Base-by-base conservation (phyloP, 2,797 vertebrate species). In the Micromesistius poutassou region DNA sequence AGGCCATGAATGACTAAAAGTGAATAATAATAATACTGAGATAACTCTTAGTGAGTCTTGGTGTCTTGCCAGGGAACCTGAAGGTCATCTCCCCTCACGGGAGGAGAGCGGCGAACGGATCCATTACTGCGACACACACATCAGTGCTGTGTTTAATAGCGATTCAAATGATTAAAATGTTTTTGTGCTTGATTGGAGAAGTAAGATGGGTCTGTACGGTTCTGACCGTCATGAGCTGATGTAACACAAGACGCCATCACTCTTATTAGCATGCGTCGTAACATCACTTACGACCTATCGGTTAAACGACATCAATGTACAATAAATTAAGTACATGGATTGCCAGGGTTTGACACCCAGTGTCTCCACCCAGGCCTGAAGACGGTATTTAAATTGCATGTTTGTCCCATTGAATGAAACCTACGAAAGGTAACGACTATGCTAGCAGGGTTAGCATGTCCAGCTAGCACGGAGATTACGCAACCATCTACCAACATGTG, bases 31-130 rank as follows among this genome's bases (percentile, higher is more conserved):
- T 25, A 70, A 70, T 62, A 72, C 4, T 28, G 9, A 35, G 5
- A 35, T 35, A 35, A 35, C 33, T 35, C 33, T 35, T 35, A 5
- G 33, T 35, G 5, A 35, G 33, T 3, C 5, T 35, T 35, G 33
- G 33, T 35, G 5, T 35, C 33, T n/a, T n/a, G n/a, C n/a, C n/a
- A n/a, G n/a, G n/a, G 33, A 35, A 35, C 5, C 0, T 91, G 89
- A 93, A 93, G 93, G 93, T 93, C 93, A 93, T 72, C 35, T 46
- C 62, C 71, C 35, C 30, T 55, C 22, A 75, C 55, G 40, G 2
- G 38, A 80, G 31, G 16, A 72, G 22, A 5, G 10, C 1, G 68
- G 31, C 12, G 16, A 66, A 50, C 7, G n/a, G 76, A 80, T n/a
- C 19, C 14, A 25, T 7, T 1, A 9, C 25, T 10, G 0, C 19